Percentiles rank a stretch among this genome's conserved stretches.
These are phyloP conservation scores for Lophotriccus pileatus DNA, from an alignment of 2,797 vertebrate species.

Conservation along the genomic window DNA sequence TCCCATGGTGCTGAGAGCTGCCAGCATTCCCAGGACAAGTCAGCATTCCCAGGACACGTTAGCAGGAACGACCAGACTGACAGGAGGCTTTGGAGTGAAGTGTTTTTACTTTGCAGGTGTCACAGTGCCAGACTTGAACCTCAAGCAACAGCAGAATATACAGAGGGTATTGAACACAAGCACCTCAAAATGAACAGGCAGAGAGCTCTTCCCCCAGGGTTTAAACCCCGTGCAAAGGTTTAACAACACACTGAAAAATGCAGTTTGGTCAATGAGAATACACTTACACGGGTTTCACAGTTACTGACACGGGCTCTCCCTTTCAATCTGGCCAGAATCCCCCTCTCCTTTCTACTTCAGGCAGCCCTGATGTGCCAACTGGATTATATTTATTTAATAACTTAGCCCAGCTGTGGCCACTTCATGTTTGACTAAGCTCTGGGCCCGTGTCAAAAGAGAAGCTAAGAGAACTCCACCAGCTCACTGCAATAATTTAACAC, in stretches of 20 bases:
- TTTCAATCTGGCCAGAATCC: not conserved
- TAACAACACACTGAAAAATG: not conserved
- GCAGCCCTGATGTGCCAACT: not conserved
- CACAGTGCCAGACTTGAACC: not conserved
- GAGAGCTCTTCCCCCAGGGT: not conserved
- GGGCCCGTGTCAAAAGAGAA: not conserved
- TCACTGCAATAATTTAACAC: constrained; percentile 66
- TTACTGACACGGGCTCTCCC: not conserved
- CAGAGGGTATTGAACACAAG: constrained; percentile 6
- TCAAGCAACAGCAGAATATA: constrained; percentile 44
- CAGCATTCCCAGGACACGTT: not conserved
- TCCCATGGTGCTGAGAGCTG: not conserved
- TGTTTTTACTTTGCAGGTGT: constrained; percentile 69
- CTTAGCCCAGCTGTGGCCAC: constrained; percentile 10
- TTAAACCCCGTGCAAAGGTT: not conserved
- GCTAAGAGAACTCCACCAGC: not conserved
- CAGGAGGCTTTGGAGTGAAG: not conserved
- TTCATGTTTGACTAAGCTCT: constrained; percentile 8
- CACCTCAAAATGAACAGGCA: constrained; percentile 40
- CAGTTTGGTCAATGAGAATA: not conserved
- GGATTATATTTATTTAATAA: not conserved
- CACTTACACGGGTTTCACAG: not conserved
- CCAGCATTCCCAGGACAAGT: not conserved
- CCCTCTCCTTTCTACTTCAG: not conserved
- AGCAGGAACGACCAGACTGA: not conserved